Percentiles rank a stretch among this genome's conserved stretches.
Conservation (phyloP, 1,140 invertebrate species). For the Armadillidium nasatum region DNA sequence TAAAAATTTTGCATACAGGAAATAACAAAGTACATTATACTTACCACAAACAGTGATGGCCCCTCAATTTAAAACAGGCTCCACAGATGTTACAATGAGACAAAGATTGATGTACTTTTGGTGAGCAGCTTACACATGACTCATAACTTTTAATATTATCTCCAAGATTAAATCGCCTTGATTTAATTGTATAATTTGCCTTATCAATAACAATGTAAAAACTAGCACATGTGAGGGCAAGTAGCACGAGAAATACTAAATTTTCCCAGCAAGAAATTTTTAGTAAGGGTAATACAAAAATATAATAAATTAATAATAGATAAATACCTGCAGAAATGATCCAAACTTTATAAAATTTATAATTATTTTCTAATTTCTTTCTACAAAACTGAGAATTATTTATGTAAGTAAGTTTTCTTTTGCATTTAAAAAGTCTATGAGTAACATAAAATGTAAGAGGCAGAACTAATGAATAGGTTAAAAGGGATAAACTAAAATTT, state of each 20-base stretch:
- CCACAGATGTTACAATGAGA: conserved; percentile 1
- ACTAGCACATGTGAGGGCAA: neutral
- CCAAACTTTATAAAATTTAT: neutral
- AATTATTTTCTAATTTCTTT: neutral
- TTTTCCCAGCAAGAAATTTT: neutral
- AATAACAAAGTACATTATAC: neutral
- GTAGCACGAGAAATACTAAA: neutral
- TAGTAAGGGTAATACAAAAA: neutral
- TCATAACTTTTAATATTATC: neutral
- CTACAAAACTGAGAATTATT: neutral
- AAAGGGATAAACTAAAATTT: neutral
- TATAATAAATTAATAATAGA: neutral
- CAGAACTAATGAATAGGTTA: neutral
- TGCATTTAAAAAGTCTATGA: neutral
- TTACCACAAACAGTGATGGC: neutral
- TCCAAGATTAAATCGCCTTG: neutral
- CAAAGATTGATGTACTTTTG: neutral
- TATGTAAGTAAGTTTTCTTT: neutral
- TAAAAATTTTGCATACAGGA: too few species aligned
- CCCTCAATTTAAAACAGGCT: neutral
- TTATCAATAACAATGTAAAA: neutral
- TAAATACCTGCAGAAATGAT: neutral
- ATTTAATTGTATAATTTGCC: neutral
- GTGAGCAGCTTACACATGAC: neutral
- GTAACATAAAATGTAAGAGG: neutral